Base-by-base conservation (phyloP, 2,797 vertebrate genomes). In the Enteromius trimaculatus region DNA sequence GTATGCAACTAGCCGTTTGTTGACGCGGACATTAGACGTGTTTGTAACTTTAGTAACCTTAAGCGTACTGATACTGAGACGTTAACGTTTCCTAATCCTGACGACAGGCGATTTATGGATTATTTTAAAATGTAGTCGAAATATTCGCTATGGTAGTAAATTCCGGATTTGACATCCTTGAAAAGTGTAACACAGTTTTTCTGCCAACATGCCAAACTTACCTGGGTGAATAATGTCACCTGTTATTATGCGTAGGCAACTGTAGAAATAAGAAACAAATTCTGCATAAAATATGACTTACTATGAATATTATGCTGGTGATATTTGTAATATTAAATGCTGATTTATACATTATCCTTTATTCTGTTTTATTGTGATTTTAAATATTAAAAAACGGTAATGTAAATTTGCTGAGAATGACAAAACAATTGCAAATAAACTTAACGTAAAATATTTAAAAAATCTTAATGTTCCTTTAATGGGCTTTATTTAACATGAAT, bases 41-140 rank as follows among this genome's bases (percentile, higher is more conserved):
- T 65, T 53, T 37, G 6, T 68, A 66, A 29, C 78, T 80, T 80
- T 9, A 80, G 49, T 70, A 14, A 37, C 34, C 26, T 64, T 64
- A 64, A 16, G 11, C 49, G 34, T 21, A 21, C 23, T 47, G 53
- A 60, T 34, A 60, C 26, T 7, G 55, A 71, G 79, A 26, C 7
- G 53, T 81, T 81, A 71, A 47, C 68, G 37, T 34, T 44, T 21
- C 11, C 11, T 0, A 31, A 60, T 2, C 37, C 79, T 17, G 53
- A 23, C 7, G 31, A 47, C n/a, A 17, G 26, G 21, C 3, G 4
- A 58, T 14, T 29, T 6, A 37, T 21, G 8, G 17, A 58, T 23
- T 37, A 47, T 8, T 21, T 58, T 19, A 8, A 16, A 1, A 42
- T 29, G 16, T 29, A 55, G 31, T 16, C 78, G 0, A 2, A 37